A percentile compares a stretch with the other conserved stretches of the same genome.
Evolutionary conservation across 1,140 invertebrate genomes (phyloP).

Genomic region (Cylas formicarius): DNA sequence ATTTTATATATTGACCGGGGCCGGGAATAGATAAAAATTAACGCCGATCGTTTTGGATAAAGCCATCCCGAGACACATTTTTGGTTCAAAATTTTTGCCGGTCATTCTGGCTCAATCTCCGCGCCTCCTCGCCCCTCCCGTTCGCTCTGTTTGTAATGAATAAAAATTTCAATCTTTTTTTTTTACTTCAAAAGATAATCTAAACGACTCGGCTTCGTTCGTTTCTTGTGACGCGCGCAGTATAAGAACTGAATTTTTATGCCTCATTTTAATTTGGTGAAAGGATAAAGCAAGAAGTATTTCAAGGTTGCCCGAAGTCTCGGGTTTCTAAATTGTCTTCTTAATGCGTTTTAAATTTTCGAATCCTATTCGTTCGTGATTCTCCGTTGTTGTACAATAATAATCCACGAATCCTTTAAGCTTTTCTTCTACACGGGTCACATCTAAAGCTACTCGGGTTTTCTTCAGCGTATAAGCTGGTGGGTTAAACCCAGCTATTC

Average conservation of each 20-base stretch:
- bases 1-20: too few species aligned
- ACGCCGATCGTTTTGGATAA: too few species aligned
- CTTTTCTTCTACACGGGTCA: too few species aligned
- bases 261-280: constrained; percentile 15
- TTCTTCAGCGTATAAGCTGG: too few species aligned
- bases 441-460: too few species aligned
- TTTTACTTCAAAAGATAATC: constrained; percentile 4
- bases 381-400: too few species aligned
- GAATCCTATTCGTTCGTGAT: too few species aligned
- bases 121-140: not conserved
- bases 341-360: constrained; percentile 19
- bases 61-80: too few species aligned
- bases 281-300: constrained; percentile 17
- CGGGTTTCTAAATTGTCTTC: constrained; percentile 15
- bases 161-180: not conserved
- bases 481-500: too few species aligned
- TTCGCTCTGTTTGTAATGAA: not conserved
- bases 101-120: constrained; percentile 1
- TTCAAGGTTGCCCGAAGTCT: constrained; percentile 16
- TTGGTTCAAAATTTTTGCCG: constrained; percentile 4
- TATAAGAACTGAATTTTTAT: constrained; percentile 14
- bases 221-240: not conserved
- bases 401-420: too few species aligned
- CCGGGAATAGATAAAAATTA: too few species aligned
- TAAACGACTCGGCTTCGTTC: constrained; percentile 2